Conservation (phyloP, 2,113 vertebrate genomes). For the Conger conger region DNA sequence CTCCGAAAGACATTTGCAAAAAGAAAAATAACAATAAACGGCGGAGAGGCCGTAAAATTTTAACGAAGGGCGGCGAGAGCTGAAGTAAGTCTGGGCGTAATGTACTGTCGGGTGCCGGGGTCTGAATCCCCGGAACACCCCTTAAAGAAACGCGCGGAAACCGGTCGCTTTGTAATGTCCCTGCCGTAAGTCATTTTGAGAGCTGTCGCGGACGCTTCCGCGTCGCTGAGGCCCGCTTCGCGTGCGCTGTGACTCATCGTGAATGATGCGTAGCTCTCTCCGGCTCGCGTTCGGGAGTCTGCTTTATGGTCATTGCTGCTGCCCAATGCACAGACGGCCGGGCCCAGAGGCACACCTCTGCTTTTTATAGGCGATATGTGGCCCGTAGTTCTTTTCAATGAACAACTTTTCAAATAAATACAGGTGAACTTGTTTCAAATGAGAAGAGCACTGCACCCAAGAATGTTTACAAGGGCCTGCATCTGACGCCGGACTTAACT, state of each 20-base stretch:
- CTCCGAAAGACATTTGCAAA: background rate
- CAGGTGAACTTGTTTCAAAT: background rate
- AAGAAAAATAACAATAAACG: background rate
- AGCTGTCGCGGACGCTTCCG: background rate
- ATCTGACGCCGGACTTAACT: background rate
- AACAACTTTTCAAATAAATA: background rate
- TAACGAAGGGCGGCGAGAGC: background rate
- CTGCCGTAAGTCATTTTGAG: background rate
- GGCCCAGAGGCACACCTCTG: background rate
- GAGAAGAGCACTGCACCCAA: background rate
- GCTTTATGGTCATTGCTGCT: background rate
- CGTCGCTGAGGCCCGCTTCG: background rate
- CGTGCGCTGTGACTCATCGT: background rate
- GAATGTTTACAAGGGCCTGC: background rate
- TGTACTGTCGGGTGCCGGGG: background rate
- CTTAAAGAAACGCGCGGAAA: background rate
- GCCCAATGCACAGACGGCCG: background rate
- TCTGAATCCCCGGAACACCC: background rate
- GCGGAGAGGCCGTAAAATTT: background rate
- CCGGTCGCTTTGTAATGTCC: background rate
- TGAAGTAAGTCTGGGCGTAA: background rate
- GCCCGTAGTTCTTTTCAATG: background rate
- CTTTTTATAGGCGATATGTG: background rate
- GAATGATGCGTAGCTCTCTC: background rate
- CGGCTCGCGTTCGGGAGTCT: background rate